Percentiles rank a stretch among this genome's conserved stretches.
Conservation (phyloP, 1,140 invertebrate genomes). For the Trichomalopsis sarcophagae region DNA sequence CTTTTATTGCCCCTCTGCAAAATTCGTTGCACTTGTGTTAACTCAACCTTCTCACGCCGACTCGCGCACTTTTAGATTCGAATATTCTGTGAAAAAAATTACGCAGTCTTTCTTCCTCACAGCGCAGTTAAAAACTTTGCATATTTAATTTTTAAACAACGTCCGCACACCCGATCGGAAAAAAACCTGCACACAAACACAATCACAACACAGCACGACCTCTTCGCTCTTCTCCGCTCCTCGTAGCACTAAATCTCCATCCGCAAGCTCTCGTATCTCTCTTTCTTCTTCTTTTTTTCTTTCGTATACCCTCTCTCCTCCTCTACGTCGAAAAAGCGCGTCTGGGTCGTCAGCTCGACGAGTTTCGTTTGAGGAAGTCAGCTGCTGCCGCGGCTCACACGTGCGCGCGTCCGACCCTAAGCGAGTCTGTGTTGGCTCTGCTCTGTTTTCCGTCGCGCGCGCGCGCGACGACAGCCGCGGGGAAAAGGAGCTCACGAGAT, state of each 20-base stretch:
- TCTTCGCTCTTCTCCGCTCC: neutral
- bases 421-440: conserved; percentile 5
- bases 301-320: neutral
- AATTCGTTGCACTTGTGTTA: conserved; percentile 1
- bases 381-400: neutral
- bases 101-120: too few relatives aligned
- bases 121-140: too few relatives aligned
- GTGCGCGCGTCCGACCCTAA: neutral
- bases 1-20: conserved; percentile 10
- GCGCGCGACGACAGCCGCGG: neutral
- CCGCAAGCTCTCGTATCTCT: neutral
- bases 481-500: neutral
- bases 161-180: neutral
- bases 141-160: neutral
- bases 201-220: neutral
- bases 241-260: neutral
- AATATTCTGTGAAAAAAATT: neutral
- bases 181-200: too few relatives aligned
- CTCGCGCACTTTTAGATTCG: too few relatives aligned
- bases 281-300: neutral
- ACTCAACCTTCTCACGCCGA: neutral
- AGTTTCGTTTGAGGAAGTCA: conserved; percentile 35
- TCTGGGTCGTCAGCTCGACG: neutral
- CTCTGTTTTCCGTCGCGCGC: neutral
- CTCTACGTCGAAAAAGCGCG: neutral